These are phyloP conservation scores for Oxycera nigricornis DNA, from an alignment of 2,888 invertebrate genomes.

Conservation along the genomic window DNA sequence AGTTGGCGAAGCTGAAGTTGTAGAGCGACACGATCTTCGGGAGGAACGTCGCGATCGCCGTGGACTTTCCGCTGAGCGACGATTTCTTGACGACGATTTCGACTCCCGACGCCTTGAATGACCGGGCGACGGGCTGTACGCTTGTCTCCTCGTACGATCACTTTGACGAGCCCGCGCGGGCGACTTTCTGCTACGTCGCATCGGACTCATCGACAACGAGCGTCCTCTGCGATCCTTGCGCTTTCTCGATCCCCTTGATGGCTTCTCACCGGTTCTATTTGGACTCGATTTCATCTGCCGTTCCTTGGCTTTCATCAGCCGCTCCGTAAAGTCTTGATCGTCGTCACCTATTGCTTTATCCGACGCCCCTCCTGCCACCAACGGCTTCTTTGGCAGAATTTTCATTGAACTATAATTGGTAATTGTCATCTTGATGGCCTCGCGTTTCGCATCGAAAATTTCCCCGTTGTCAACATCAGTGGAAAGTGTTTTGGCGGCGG, in stretches of 20 bases:
- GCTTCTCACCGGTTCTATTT: not conserved
- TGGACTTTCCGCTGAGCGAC: not conserved
- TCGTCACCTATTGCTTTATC: slow-evolving; percentile 48
- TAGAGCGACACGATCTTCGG: slow-evolving; percentile 37
- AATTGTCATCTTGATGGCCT: slow-evolving; percentile 59
- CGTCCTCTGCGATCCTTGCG: slow-evolving; percentile 42
- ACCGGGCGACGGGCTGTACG: not conserved
- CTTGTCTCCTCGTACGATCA: not conserved
- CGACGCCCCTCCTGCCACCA: slow-evolving; percentile 49
- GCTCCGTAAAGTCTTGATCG: slow-evolving; percentile 54
- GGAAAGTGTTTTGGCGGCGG: not conserved
- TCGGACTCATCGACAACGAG: slow-evolving; percentile 51
- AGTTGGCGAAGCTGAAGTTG: slow-evolving; percentile 57
- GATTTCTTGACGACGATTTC: not conserved
- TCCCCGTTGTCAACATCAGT: not conserved
- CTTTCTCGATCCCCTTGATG: not conserved
- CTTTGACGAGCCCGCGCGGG: slow-evolving; percentile 50
- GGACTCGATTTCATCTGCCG: slow-evolving; percentile 42
- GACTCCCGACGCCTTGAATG: not conserved
- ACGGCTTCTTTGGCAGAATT: slow-evolving; percentile 38
- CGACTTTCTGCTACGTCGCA: slow-evolving; percentile 47
- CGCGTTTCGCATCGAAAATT: slow-evolving; percentile 59
- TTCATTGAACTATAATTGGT: slow-evolving; percentile 54
- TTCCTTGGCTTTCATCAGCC: slow-evolving; percentile 55
- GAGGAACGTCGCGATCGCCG: not conserved